Base-by-base conservation (phyloP, 2,113 vertebrate species). In the Perca fluviatilis region DNA sequence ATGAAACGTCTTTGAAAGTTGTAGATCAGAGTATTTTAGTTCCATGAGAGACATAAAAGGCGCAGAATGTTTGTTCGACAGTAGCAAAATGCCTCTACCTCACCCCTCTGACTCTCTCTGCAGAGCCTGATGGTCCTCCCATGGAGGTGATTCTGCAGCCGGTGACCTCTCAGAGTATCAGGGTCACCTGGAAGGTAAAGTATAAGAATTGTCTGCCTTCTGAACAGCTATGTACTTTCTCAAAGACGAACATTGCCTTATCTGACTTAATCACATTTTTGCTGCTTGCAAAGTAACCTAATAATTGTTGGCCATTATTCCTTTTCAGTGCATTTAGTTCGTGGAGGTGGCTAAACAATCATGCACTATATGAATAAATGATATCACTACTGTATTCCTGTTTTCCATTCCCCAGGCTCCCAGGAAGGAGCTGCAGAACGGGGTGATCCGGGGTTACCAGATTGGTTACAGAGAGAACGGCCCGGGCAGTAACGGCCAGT, bases 381-480 rank as follows among this genome's bases (percentile, higher is more conserved):
- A 74, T 63, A 23, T 77, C 53, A 63, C 3, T 15, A 13, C 53
- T 5, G 8, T 71, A 13, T 57, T 60, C 23, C 23, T 12, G 6
- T 80, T 54, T 8, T 46, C 63, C 3, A 16, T 23, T 23, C 15
- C 50, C 2, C 83, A 99, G 98, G 97, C 98, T 1, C 98, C 98
- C 0, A 99, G 97, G 94, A 98, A 98, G 89, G 98, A 99, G 87
- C 96, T 99, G 43, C 98, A 99, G 94, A 99, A 99, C 0, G 98
- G 98, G 0, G 97, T 99, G 82, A 99, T 99, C 86, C 96, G 98
- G 0, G 98, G 98, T 74, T 99, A 99, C 94, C 98, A 99, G 94
- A 99, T 99, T 0, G 98, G 98, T 25, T 99, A 99, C 94, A 94
- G 98, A 61, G 98, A 99, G 91, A 99, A 99, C 47, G 98, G 98